Conservation (phyloP, 2,888 invertebrate genomes). For the Gerris lacustris region DNA sequence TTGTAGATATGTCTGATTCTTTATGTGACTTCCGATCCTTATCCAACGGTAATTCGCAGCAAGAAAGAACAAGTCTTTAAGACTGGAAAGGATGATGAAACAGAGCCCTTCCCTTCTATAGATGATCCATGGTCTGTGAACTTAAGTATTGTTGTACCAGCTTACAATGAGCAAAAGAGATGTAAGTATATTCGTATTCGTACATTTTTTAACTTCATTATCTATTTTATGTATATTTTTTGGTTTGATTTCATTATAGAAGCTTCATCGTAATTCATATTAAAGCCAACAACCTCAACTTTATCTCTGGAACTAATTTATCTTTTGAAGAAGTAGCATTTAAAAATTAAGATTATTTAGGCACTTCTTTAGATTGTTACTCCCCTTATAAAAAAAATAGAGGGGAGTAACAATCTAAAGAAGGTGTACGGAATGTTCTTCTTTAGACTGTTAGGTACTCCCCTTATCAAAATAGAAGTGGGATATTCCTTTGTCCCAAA, state of each 20-base stretch:
- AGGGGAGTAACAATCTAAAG: too few relatives aligned
- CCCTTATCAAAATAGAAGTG: too few relatives aligned
- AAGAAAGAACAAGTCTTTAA: slow-evolving; percentile 64
- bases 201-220: not conserved
- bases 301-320: too few relatives aligned
- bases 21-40: slow-evolving; percentile 35
- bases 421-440: too few relatives aligned
- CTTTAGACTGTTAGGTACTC: too few relatives aligned
- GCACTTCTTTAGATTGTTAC: too few relatives aligned
- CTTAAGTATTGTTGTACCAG: slow-evolving; percentile 87
- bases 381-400: too few relatives aligned
- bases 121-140: slow-evolving; percentile 55
- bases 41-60: slow-evolving; percentile 52
- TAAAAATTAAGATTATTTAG: too few relatives aligned
- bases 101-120: slow-evolving; percentile 57
- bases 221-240: slow-evolving; percentile 5
- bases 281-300: not conserved
- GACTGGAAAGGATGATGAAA: slow-evolving; percentile 46
- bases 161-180: slow-evolving; percentile 89
- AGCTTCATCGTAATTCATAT: not conserved
- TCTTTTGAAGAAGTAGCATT: too few relatives aligned
- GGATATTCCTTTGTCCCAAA: too few relatives aligned
- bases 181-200: slow-evolving; percentile 46
- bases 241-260: not conserved
- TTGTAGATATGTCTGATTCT: not conserved